Evolutionary conservation across 2,797 vertebrate genomes (phyloP).

Genomic region (Darevskia nairensis): DNA sequence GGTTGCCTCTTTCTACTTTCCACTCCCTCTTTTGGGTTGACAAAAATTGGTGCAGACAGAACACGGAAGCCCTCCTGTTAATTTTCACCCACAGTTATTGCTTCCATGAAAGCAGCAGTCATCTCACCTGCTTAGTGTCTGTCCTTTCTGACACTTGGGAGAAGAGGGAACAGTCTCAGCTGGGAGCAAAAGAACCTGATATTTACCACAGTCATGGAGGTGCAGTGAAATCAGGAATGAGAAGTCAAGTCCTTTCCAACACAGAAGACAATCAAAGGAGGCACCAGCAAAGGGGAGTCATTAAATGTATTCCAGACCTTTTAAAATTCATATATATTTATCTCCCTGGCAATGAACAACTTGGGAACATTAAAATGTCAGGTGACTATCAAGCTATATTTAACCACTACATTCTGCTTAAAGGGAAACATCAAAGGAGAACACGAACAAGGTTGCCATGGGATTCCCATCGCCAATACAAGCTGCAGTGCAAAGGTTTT

Average conservation of each 20-base stretch:
- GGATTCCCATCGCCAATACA: constrained; percentile 44
- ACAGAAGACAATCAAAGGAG: neutral
- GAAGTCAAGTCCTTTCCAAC: constrained; percentile 18
- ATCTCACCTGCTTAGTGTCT: neutral
- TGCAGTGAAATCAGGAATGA: constrained; percentile 14
- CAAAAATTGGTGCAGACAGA: neutral
- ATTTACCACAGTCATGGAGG: constrained; percentile 21
- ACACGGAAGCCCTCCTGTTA: too few species aligned
- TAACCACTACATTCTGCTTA: constrained; percentile 35
- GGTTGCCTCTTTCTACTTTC: neutral
- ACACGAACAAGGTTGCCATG: constrained; percentile 57
- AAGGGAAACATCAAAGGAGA: constrained; percentile 52
- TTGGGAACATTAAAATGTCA: constrained; percentile 41
- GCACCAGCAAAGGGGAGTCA: neutral
- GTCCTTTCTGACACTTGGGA: constrained; percentile 9
- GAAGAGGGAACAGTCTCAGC: constrained; percentile 18
- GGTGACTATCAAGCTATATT: constrained; percentile 60
- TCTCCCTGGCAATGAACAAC: constrained; percentile 24
- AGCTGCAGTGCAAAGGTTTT: constrained; percentile 18
- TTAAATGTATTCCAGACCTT: constrained; percentile 29
- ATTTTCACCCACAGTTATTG: neutral
- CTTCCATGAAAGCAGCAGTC: neutral
- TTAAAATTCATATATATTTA: too few species aligned
- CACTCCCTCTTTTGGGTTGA: neutral
- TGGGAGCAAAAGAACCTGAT: neutral